Conservation (phyloP, 2,888 invertebrate genomes). For the Ceramica pisi region DNA sequence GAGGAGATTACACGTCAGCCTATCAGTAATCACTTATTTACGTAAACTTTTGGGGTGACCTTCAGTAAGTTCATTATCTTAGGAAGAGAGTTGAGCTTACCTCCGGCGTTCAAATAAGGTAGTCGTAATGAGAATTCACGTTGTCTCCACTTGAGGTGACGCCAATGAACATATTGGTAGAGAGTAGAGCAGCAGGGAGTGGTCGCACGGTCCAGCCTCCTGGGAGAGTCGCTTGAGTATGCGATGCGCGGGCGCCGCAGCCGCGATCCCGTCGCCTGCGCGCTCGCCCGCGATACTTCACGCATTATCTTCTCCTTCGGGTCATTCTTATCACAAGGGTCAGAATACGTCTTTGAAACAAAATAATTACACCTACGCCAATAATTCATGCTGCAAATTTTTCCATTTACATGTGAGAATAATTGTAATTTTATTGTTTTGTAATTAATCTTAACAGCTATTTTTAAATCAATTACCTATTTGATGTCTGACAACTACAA, state of each 20-base stretch:
- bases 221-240: slow-evolving; percentile 68
- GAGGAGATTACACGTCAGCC: slow-evolving; percentile 34
- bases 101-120: slow-evolving; percentile 86
- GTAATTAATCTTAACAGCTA: slow-evolving; percentile 17
- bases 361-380: slow-evolving; percentile 69
- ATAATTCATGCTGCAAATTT: slow-evolving; percentile 62
- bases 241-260: slow-evolving; percentile 63
- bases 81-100: slow-evolving; percentile 74
- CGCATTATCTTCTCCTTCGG: slow-evolving; percentile 78
- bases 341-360: slow-evolving; percentile 80
- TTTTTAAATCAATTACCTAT: slow-evolving; percentile 22
- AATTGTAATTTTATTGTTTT: slow-evolving; percentile 34
- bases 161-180: slow-evolving; percentile 89
- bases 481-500: slow-evolving; percentile 8
- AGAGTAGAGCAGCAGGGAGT: slow-evolving; percentile 55
- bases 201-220: slow-evolving; percentile 72
- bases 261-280: slow-evolving; percentile 56
- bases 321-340: slow-evolving; percentile 84
- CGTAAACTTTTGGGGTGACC: slow-evolving; percentile 75
- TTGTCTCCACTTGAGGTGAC: slow-evolving; percentile 88
- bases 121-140: slow-evolving; percentile 90
- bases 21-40: slow-evolving; percentile 72
- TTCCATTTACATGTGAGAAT: slow-evolving; percentile 53
- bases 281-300: slow-evolving; percentile 69
- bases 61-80: slow-evolving; percentile 70